Percentiles rank a stretch among this genome's conserved stretches.
phyloP scores from a whole-genome alignment of 2,797 vertebrate species.

The Cyprinella venusta region DNA sequence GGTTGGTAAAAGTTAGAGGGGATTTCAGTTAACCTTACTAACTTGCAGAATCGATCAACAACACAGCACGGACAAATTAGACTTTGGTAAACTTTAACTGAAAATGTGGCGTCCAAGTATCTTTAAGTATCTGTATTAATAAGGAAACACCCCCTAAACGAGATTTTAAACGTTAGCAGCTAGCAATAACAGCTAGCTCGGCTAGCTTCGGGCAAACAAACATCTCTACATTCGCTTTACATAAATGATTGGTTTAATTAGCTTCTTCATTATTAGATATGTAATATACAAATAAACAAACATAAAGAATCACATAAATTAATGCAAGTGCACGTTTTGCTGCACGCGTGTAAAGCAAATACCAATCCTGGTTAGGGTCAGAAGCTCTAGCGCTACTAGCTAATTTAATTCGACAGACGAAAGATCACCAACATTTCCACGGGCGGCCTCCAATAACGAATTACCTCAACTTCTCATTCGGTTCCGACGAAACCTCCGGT shows the following conservation, averaged over 20 bases:
- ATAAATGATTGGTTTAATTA: neutral
- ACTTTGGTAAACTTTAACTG: neutral
- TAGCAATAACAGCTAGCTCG: neutral
- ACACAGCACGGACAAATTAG: neutral
- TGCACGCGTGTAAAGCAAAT: neutral
- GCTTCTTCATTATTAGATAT: neutral
- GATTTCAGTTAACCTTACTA: neutral
- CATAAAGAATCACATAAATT: neutral
- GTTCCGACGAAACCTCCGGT: conserved; percentile 28
- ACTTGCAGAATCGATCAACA: neutral
- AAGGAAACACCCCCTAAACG: neutral
- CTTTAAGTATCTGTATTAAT: neutral
- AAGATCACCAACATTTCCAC: conserved; percentile 44
- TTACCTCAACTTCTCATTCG: conserved; percentile 73
- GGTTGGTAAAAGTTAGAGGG: neutral
- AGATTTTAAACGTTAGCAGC: neutral
- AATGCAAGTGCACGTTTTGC: too few species aligned
- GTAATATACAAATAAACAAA: neutral
- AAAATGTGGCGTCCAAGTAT: neutral
- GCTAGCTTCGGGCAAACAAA: neutral
- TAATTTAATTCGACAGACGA: conserved; percentile 29
- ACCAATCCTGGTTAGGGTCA: neutral
- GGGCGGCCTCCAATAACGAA: neutral
- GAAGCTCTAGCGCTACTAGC: too few species aligned
- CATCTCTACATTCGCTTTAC: neutral